Conservation (phyloP, 2,797 vertebrate genomes). For the Hemitrygon akajei region DNA sequence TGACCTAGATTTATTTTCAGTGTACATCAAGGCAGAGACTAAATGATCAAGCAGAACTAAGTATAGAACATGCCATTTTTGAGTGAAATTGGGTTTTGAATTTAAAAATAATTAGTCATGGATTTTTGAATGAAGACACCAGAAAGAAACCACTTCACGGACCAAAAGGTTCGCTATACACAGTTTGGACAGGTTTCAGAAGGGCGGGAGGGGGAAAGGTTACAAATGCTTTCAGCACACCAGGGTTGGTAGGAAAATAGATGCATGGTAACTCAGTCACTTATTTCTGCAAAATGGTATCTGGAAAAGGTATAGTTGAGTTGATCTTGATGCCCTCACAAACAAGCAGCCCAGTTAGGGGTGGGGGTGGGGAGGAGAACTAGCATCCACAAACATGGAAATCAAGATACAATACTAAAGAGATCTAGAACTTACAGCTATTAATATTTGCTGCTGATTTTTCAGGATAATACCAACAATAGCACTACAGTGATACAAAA, state of each 20-base stretch:
- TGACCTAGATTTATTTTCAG: slow-evolving; percentile 33
- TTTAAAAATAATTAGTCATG: slow-evolving; percentile 5
- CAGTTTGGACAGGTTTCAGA: neutral
- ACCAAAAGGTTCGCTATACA: neutral
- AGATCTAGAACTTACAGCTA: neutral
- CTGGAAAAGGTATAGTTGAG: neutral
- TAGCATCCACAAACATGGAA: neutral
- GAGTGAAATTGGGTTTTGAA: neutral
- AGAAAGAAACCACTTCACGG: neutral
- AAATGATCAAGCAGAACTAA: slow-evolving; percentile 19
- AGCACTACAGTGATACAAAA: neutral
- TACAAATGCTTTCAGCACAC: neutral
- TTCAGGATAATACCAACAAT: neutral
- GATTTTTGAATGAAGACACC: neutral
- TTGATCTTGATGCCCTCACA: neutral
- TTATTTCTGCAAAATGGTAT: neutral
- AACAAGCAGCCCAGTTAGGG: neutral
- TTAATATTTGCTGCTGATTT: no score
- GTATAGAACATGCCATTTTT: neutral
- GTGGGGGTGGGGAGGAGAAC: neutral
- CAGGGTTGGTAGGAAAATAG: neutral
- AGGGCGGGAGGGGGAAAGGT: no score
- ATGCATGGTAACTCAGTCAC: neutral
- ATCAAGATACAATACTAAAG: neutral
- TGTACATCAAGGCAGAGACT: neutral